These are phyloP conservation scores for Andrena minutula DNA, from an alignment of 2,888 invertebrate genomes.

Conservation along the genomic window DNA sequence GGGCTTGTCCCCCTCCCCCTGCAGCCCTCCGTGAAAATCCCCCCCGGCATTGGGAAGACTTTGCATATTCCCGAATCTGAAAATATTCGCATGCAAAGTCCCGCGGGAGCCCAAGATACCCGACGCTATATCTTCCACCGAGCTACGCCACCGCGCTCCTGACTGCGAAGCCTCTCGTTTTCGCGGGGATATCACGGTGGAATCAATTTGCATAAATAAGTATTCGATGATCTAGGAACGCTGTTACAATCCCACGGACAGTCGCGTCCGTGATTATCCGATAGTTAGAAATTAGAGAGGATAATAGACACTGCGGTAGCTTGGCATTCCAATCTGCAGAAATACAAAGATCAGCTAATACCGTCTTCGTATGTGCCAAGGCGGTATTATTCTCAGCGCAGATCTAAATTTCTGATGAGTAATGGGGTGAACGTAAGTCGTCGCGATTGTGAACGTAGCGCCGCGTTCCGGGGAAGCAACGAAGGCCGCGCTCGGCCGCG, in stretches of 20 bases:
- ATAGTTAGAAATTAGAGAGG: background rate
- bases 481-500: background rate
- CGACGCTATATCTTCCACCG: slow-evolving; percentile 53
- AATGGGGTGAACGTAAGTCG: background rate
- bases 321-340: background rate
- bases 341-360: too few species aligned
- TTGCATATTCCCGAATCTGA: slow-evolving; percentile 83
- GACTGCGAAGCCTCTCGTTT: slow-evolving; percentile 34
- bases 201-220: slow-evolving; percentile 61
- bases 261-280: background rate
- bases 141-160: slow-evolving; percentile 25
- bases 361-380: too few species aligned
- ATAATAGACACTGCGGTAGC: background rate
- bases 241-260: slow-evolving; percentile 1
- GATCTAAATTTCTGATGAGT: background rate
- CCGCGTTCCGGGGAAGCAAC: background rate
- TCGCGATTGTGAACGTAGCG: background rate
- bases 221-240: slow-evolving; percentile 40
- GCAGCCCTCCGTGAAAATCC: slow-evolving; percentile 46
- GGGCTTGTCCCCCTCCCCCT: slow-evolving; percentile 64
- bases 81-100: slow-evolving; percentile 78
- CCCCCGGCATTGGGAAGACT: slow-evolving; percentile 70
- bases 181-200: slow-evolving; percentile 30
- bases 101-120: slow-evolving; percentile 72
- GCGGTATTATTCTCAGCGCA: too few species aligned